Evolutionary conservation across 1,140 invertebrate genomes (phyloP), one percentile per base, ranked within the genome.

Genomic region (Cephus cinctus): DNA sequence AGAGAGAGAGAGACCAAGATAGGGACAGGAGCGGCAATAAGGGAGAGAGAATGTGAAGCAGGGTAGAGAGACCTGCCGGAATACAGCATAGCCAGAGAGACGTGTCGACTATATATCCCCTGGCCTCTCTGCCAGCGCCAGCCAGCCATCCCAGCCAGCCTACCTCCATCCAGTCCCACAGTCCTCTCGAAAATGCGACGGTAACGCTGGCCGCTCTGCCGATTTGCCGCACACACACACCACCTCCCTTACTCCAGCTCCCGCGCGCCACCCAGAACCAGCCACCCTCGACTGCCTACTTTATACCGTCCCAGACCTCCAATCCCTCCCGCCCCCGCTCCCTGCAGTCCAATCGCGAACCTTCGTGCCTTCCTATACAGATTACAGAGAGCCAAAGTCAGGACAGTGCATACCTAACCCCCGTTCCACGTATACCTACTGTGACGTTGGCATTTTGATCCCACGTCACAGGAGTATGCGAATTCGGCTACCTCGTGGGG

Each of bases 141-240:
- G 34, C 50, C 46, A 34, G 49, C 58, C 58, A 54, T 52, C 47
- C 53, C 46, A 34, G 49, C 58, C 58, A 54, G 55, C 47, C 53
- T 52, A 64, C 61, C 65, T 62, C 58, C 63, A 56, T 60, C 40
- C 52, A 61, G 55, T 63, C 67, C 61, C 67, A 67, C 66, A 69
- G 57, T 70, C 58, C 66, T 63, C 67, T 64, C 63, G 69, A 59
- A 69, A 71, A 72, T 65, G 66, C 67, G 63, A 71, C 67, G 65
- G 64, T 69, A 69, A 71, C 62, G 60, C 61, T 53, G 60, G 43
- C 41, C 43, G 42, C 15, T 40, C 36, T 22, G 15, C 39, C 39
- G n/a, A n/a, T n/a, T n/a, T n/a, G n/a, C n/a, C n/a, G n/a, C n/a
- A n/a, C n/a, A n/a, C n/a, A n/a, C n/a, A n/a, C 38, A 20, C 22